Conservation (phyloP, 2,888 invertebrate species). For the Blastobasis adustella region DNA sequence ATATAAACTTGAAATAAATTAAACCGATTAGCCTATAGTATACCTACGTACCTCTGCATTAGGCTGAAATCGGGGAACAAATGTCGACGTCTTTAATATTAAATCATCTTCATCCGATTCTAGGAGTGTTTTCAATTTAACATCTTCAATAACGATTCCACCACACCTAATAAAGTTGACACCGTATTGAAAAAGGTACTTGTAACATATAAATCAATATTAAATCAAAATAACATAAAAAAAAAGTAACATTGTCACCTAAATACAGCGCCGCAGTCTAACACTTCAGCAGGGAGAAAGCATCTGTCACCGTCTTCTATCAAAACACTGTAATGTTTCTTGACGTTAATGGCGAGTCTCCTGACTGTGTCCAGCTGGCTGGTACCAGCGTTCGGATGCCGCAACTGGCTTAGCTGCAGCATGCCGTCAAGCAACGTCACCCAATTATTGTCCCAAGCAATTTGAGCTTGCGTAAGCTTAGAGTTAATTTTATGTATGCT, state of each 20-base stretch:
- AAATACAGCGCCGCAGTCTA: constrained; percentile 23
- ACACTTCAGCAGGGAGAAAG: constrained; percentile 22
- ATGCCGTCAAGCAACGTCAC: constrained; percentile 87
- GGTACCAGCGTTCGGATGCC: constrained; percentile 73
- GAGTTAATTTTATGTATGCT: constrained; percentile 29
- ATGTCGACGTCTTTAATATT: constrained; percentile 23
- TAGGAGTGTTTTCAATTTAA: constrained; percentile 26
- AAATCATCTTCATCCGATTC: constrained; percentile 12
- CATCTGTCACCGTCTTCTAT: constrained; percentile 8
- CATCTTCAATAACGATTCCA: constrained; percentile 30
- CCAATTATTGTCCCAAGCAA: constrained; percentile 85
- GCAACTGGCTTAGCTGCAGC: constrained; percentile 84
- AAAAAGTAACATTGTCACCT: background rate
- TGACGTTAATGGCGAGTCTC: constrained; percentile 28
- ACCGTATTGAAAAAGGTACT: background rate
- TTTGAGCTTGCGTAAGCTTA: constrained; percentile 35
- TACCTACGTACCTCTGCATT: constrained; percentile 24
- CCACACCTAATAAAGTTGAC: constrained; percentile 30
- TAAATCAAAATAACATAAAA: background rate
- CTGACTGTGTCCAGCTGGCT: constrained; percentile 72
- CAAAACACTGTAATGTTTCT: constrained; percentile 17
- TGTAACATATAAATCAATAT: background rate
- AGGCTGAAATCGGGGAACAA: constrained; percentile 24
- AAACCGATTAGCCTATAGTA: background rate
- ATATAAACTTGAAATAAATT: too few species aligned